Conservation (phyloP, 2,888 invertebrate genomes). For the Agonopterix alstromeriana region DNA sequence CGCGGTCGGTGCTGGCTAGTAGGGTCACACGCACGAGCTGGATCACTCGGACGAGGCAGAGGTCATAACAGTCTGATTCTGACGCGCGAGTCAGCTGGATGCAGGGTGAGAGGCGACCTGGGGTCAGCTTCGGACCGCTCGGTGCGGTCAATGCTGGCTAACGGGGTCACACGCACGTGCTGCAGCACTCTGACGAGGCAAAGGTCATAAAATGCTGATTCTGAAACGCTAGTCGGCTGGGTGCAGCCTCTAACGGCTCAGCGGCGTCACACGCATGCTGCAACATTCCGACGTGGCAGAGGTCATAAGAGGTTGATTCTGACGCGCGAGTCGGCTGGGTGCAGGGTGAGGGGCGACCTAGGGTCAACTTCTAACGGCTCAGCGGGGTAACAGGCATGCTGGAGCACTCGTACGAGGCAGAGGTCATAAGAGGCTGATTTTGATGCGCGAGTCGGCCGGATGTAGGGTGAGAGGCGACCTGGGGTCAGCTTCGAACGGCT, state of each 20-base stretch:
- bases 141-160: conserved; percentile 15
- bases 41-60: conserved; percentile 45
- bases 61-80: conserved; percentile 51
- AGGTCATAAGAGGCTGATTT: conserved; percentile 49
- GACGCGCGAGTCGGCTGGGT: conserved; percentile 52
- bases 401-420: conserved; percentile 51
- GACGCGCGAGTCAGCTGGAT: conserved; percentile 53
- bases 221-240: conserved; percentile 53
- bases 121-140: conserved; percentile 54
- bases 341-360: conserved; percentile 54
- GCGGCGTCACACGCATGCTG: conserved; percentile 35
- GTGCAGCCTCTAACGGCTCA: conserved; percentile 52
- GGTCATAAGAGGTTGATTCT: conserved; percentile 51
- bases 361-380: conserved; percentile 54
- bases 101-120: conserved; percentile 54
- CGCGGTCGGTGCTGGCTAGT: conserved; percentile 21
- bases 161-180: conserved; percentile 34
- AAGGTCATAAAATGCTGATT: conserved; percentile 48
- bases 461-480: conserved; percentile 58
- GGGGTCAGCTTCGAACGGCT: conserved; percentile 53
- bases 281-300: conserved; percentile 45
- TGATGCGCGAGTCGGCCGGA: conserved; percentile 50
- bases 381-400: conserved; percentile 32
- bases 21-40: conserved; percentile 36
- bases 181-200: conserved; percentile 50